phyloP scores from a whole-genome alignment of 2,888 invertebrate species.

The Drosophila ustulata region DNA sequence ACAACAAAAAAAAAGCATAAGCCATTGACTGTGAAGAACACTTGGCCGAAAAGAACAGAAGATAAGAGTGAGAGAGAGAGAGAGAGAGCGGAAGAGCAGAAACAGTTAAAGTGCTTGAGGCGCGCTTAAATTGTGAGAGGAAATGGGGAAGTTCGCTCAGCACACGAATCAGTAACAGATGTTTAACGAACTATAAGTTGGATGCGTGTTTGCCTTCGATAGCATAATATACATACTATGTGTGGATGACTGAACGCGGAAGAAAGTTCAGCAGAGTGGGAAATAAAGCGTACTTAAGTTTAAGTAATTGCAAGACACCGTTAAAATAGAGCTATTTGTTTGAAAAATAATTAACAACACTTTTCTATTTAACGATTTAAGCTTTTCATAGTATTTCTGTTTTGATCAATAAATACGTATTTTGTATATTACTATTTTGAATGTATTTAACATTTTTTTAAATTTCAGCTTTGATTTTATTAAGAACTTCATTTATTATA shows the following conservation, averaged over 20 bases:
- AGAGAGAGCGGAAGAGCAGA: slow-evolving; percentile 19
- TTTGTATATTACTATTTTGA: no score
- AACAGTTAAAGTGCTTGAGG: slow-evolving; percentile 49
- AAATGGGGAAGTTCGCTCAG: slow-evolving; percentile 16
- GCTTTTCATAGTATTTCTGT: not conserved
- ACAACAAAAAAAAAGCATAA: slow-evolving; percentile 4
- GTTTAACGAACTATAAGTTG: slow-evolving; percentile 52
- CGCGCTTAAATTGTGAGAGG: slow-evolving; percentile 43
- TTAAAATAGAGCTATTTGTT: not conserved
- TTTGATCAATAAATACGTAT: no score
- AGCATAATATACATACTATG: slow-evolving; percentile 13
- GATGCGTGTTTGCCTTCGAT: slow-evolving; percentile 12
- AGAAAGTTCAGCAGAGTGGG: not conserved
- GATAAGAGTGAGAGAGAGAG: slow-evolving; percentile 6
- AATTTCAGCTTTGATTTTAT: no score
- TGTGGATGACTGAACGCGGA: not conserved
- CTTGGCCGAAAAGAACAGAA: slow-evolving; percentile 8
- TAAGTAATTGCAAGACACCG: not conserved
- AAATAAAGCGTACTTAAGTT: not conserved
- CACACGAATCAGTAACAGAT: slow-evolving; percentile 28
- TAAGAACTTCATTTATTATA: no score
- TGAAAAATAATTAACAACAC: not conserved
- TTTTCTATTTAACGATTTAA: not conserved
- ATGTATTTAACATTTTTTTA: no score
- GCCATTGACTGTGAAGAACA: slow-evolving; percentile 9